Conservation (phyloP, 2,888 invertebrate genomes). For the Pollenia angustigena region DNA sequence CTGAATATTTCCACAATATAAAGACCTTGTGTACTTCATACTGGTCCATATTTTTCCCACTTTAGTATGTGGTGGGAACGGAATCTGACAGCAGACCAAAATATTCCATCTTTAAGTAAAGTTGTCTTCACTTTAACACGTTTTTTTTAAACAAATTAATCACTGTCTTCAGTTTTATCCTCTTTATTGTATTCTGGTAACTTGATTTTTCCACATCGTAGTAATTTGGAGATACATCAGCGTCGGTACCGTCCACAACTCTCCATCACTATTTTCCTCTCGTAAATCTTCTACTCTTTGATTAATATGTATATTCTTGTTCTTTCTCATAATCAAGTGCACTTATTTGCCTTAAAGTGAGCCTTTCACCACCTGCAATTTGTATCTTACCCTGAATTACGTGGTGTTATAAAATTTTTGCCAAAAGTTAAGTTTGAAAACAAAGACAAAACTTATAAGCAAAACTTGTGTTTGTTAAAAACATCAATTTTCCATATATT, state of each 20-base stretch:
- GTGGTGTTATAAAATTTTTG: background rate
- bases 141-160: too few species aligned
- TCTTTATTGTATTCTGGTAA: conserved; percentile 37
- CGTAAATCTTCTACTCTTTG: too few species aligned
- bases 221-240: conserved; percentile 18
- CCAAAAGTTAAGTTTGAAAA: too few species aligned
- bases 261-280: background rate
- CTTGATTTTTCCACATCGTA: conserved; percentile 32
- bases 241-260: background rate
- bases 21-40: too few species aligned
- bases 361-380: conserved; percentile 37
- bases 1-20: conserved; percentile 18
- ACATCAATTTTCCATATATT: too few species aligned
- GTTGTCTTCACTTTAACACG: conserved; percentile 45
- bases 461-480: too few species aligned
- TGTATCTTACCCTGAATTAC: background rate
- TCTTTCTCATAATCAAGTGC: too few species aligned
- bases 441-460: too few species aligned
- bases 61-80: too few species aligned
- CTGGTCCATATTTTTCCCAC: too few species aligned
- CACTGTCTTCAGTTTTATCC: conserved; percentile 37
- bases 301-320: too few species aligned
- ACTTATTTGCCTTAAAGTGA: background rate
- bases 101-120: conserved; percentile 48
- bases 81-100: background rate